phyloP scores from a whole-genome alignment of 2,797 vertebrate species.

The Tamandua tetradactyla region DNA sequence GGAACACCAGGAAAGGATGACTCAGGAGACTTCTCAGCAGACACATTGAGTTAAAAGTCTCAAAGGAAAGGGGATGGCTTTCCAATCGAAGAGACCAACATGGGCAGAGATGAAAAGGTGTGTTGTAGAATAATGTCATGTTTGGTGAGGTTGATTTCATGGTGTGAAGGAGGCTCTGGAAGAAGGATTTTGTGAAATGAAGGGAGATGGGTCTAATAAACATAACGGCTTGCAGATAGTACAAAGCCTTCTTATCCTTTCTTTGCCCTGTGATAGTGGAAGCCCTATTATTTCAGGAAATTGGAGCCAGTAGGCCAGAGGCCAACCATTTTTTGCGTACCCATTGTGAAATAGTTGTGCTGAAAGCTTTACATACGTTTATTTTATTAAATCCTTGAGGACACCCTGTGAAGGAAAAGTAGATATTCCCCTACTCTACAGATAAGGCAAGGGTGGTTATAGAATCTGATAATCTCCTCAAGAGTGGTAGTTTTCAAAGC shows the following conservation, averaged over 20 bases:
- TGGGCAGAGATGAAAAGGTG: background rate
- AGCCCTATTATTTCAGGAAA: conserved; percentile 3
- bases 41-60: background rate
- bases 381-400: background rate
- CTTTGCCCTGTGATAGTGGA: background rate
- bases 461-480: background rate
- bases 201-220: background rate
- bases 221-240: background rate
- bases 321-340: background rate
- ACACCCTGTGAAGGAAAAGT: background rate
- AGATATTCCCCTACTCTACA: background rate
- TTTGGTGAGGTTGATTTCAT: background rate
- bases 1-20: background rate
- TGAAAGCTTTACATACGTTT: background rate
- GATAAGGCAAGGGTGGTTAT: background rate
- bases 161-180: background rate
- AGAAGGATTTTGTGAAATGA: background rate
- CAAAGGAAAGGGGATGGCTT: background rate
- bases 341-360: background rate
- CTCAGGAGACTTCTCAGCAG: background rate
- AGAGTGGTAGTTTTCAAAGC: background rate
- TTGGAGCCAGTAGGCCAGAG: background rate
- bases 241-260: background rate
- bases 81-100: background rate
- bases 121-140: background rate